A percentile compares a stretch with the other conserved stretches of the same genome.
Evolutionary conservation across 30 jellyfish, hydroid and myxozoan genomes (phyloP).

Genomic region (Pseudorhiza aurosa): DNA sequence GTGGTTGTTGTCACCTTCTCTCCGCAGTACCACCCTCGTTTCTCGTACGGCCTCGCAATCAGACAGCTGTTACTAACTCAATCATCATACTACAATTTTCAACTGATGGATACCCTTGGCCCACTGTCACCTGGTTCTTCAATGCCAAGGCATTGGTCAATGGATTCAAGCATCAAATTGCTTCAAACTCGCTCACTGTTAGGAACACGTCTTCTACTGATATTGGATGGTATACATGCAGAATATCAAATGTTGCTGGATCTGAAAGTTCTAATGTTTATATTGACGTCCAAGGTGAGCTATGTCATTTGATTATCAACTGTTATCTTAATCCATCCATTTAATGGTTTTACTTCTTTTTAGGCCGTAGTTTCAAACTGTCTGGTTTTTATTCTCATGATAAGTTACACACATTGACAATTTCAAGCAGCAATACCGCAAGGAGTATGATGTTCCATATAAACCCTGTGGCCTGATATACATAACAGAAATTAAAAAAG

Average conservation of each 20-base stretch:
- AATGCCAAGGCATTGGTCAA: not conserved
- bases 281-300: constrained; percentile 53
- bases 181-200: constrained; percentile 26
- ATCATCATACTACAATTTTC: constrained; percentile 17
- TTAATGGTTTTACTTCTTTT: too few species aligned
- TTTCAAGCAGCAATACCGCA: too few species aligned
- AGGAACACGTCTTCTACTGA: constrained; percentile 7
- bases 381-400: too few species aligned
- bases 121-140: constrained; percentile 34
- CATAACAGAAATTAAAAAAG: too few species aligned
- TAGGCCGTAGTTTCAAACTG: too few species aligned
- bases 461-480: too few species aligned
- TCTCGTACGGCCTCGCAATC: constrained; percentile 4
- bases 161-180: constrained; percentile 8
- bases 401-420: too few species aligned
- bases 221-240: constrained; percentile 64
- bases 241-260: constrained; percentile 38
- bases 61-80: constrained; percentile 25
- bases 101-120: constrained; percentile 53
- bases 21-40: constrained; percentile 60
- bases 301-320: not conserved
- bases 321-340: too few species aligned
- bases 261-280: constrained; percentile 3
- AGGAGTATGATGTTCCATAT: too few species aligned
- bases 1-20: not conserved